These are phyloP conservation scores for Drosophila barbarae DNA, from an alignment of 2,888 invertebrate species.

Conservation along the genomic window DNA sequence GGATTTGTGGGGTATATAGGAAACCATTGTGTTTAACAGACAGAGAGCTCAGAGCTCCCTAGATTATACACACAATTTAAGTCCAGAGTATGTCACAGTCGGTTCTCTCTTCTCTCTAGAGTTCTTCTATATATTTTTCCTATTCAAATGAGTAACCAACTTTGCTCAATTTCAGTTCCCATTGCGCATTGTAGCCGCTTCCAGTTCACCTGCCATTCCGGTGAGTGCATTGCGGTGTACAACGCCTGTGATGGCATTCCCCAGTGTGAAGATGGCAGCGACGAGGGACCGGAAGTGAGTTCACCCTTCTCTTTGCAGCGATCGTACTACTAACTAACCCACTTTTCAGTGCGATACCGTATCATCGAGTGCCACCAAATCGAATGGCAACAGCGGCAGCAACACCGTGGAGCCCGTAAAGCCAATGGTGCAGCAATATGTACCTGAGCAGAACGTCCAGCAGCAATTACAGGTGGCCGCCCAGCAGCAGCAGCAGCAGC, in stretches of 20 bases:
- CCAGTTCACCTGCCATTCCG: constrained; percentile 93
- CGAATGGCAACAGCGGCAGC: constrained; percentile 35
- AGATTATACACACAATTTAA: too few relatives aligned
- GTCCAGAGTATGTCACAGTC: background rate
- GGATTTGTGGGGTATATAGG: background rate
- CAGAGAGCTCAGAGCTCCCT: too few relatives aligned
- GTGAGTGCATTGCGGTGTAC: constrained; percentile 96
- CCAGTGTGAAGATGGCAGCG: constrained; percentile 94
- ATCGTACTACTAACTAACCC: constrained; percentile 18
- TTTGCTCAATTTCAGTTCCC: constrained; percentile 41
- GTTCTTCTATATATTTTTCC: constrained; percentile 20
- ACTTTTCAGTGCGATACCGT: constrained; percentile 70
- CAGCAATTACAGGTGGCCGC: constrained; percentile 52
- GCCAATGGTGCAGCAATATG: constrained; percentile 55
- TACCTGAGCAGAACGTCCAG: constrained; percentile 51
- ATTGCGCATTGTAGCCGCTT: constrained; percentile 85
- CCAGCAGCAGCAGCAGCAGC: constrained; percentile 56
- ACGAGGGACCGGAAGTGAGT: constrained; percentile 90
- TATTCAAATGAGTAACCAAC: constrained; percentile 2
- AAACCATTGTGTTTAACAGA: too few relatives aligned
- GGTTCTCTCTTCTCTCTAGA: background rate
- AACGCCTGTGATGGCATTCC: constrained; percentile 97
- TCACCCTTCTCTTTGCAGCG: constrained; percentile 3
- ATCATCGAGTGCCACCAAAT: constrained; percentile 47
- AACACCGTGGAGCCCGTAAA: constrained; percentile 33